These are phyloP conservation scores for Cotesia glomerata DNA, from an alignment of 1,140 invertebrate species.

Conservation along the genomic window DNA sequence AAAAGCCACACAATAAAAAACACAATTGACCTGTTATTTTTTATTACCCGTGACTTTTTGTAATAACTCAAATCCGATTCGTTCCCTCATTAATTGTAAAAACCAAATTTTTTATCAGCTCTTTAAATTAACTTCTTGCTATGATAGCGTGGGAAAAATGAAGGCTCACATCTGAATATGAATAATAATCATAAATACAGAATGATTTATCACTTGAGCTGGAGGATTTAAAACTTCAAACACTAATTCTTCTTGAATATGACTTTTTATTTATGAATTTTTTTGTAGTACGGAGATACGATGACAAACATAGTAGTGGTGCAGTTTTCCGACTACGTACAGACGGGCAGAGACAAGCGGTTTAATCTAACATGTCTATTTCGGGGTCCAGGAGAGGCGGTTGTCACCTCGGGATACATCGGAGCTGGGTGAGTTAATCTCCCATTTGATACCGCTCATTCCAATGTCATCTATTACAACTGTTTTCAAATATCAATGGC, in stretches of 20 bases:
- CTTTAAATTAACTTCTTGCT: too few relatives aligned
- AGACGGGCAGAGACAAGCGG: constrained; percentile 87
- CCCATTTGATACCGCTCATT: constrained; percentile 27
- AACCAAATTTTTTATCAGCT: too few relatives aligned
- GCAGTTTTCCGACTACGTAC: constrained; percentile 91
- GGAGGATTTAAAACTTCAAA: too few relatives aligned
- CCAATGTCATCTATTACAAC: constrained; percentile 3
- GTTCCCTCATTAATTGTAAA: too few relatives aligned
- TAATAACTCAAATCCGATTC: too few relatives aligned
- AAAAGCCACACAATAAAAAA: too few relatives aligned
- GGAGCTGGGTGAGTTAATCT: constrained; percentile 77
- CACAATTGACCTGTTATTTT: too few relatives aligned
- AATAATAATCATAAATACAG: too few relatives aligned
- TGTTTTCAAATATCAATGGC: constrained; percentile 4
- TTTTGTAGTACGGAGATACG: constrained; percentile 82
- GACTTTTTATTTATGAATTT: constrained; percentile 14
- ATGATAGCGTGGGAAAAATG: too few relatives aligned
- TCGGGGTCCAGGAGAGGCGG: constrained; percentile 87
- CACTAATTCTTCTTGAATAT: not conserved
- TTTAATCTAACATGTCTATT: constrained; percentile 92
- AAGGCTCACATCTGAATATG: too few relatives aligned
- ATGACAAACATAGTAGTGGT: constrained; percentile 95
- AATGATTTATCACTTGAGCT: too few relatives aligned
- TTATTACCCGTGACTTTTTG: too few relatives aligned
- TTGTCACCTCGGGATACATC: constrained; percentile 92